A percentile compares a stretch with the other conserved stretches of the same genome.
Evolutionary conservation across 2,797 vertebrate genomes (phyloP).

Genomic region (Leptodactylus fallax): DNA sequence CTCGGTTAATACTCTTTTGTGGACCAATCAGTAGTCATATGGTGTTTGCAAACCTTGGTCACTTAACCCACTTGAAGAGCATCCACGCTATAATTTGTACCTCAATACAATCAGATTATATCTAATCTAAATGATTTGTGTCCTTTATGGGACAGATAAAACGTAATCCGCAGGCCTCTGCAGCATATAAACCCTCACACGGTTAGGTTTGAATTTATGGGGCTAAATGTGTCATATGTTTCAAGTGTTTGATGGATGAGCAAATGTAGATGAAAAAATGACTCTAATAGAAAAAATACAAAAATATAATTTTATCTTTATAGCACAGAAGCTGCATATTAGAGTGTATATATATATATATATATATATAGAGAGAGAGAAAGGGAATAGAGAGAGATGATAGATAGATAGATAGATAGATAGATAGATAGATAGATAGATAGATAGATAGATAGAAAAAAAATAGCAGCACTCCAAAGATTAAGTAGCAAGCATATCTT

Average conservation of each 20-base stretch:
- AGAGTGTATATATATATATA: neutral
- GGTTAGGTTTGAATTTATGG: neutral
- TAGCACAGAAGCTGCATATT: no score
- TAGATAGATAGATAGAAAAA: no score
- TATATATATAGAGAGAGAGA: neutral
- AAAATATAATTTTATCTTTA: no score
- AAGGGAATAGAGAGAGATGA: neutral
- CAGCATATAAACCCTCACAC: conserved; percentile 66
- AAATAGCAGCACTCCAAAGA: no score
- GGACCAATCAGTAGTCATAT: conserved; percentile 83
- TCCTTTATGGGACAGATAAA: conserved; percentile 80
- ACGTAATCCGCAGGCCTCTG: conserved; percentile 76
- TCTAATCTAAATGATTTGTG: conserved; percentile 82
- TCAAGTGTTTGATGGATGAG: conserved; percentile 23
- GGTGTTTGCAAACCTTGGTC: conserved; percentile 78
- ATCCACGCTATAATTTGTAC: conserved; percentile 80
- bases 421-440: conserved; percentile 12
- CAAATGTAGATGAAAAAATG: neutral
- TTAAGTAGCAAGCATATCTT: no score
- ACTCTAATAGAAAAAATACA: no score
- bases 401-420: neutral
- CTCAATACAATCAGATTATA: conserved; percentile 84
- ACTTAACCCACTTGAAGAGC: conserved; percentile 81
- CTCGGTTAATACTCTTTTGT: conserved; percentile 81
- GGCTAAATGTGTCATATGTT: neutral